A percentile compares a stretch with the other conserved stretches of the same genome.
Evolutionary conservation across 2,888 invertebrate species (phyloP).

Genomic region (Sipha maydis): DNA sequence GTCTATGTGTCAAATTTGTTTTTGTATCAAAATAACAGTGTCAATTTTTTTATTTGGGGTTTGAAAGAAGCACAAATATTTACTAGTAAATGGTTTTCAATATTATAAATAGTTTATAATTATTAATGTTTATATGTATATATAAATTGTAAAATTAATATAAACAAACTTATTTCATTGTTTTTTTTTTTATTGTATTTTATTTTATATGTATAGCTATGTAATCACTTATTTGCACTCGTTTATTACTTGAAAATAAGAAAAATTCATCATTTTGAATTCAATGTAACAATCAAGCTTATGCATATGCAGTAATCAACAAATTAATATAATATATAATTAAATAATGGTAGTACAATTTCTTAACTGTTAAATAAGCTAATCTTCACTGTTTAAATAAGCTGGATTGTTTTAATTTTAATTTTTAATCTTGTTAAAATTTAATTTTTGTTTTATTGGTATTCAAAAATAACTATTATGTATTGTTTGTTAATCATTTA

Average conservation of each 20-base stretch:
- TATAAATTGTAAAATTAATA: not conserved
- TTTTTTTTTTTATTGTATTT: constrained; percentile 14
- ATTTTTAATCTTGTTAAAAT: not conserved
- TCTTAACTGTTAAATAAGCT: constrained; percentile 11
- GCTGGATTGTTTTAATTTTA: constrained; percentile 5
- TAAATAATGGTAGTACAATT: not conserved
- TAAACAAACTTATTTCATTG: not conserved
- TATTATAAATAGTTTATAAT: not conserved
- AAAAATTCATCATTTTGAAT: constrained; percentile 34
- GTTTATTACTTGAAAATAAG: not conserved
- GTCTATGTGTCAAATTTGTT: constrained; percentile 50
- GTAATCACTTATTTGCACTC: constrained; percentile 9
- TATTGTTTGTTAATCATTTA: constrained; percentile 29
- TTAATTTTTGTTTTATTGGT: constrained; percentile 34
- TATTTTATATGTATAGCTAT: constrained; percentile 25
- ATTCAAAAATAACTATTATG: constrained; percentile 13
- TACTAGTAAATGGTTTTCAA: constrained; percentile 26
- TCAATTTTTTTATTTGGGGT: constrained; percentile 48
- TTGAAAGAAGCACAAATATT: constrained; percentile 27
- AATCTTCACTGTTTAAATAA: not conserved
- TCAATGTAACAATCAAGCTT: constrained; percentile 37
- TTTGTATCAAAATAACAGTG: constrained; percentile 39
- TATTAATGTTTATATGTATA: not conserved
- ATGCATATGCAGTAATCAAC: not conserved
- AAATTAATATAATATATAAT: constrained; percentile 3